Conservation (phyloP, 2,888 invertebrate genomes). For the Pseudococcus jackbeardsleyi region DNA sequence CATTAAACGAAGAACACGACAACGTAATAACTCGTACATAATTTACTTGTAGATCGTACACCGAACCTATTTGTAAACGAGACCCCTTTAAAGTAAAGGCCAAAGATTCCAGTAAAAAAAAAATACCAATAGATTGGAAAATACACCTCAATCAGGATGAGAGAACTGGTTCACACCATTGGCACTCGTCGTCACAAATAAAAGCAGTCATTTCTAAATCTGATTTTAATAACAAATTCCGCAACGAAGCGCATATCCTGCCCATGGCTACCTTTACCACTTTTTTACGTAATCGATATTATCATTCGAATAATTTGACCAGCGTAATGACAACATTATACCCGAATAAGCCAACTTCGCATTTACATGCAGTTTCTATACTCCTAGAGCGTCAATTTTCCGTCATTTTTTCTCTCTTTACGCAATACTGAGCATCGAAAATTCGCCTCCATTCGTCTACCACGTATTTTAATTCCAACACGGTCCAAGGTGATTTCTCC, state of each 20-base stretch:
- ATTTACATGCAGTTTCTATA: too few relatives aligned
- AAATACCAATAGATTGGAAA: too few relatives aligned
- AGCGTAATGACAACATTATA: constrained; percentile 5
- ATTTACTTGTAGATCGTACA: neutral
- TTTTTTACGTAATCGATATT: constrained; percentile 22
- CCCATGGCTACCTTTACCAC: neutral
- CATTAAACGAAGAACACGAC: constrained; percentile 45
- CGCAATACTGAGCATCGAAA: neutral
- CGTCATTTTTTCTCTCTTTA: neutral
- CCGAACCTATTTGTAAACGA: neutral
- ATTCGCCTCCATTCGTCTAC: neutral
- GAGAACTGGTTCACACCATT: too few relatives aligned
- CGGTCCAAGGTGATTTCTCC: neutral
- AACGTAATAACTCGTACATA: constrained; percentile 23
- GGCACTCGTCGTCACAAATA: too few relatives aligned
- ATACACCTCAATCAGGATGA: too few relatives aligned
- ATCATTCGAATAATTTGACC: neutral
- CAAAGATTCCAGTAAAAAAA: neutral
- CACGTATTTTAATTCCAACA: neutral
- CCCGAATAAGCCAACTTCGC: neutral
- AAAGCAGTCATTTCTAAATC: neutral
- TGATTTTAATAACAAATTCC: constrained; percentile 14
- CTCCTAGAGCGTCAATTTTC: neutral
- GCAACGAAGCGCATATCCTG: constrained; percentile 32
- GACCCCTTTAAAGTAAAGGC: neutral